Conservation (phyloP, 2,888 invertebrate genomes). For the Orthosia gothica region DNA sequence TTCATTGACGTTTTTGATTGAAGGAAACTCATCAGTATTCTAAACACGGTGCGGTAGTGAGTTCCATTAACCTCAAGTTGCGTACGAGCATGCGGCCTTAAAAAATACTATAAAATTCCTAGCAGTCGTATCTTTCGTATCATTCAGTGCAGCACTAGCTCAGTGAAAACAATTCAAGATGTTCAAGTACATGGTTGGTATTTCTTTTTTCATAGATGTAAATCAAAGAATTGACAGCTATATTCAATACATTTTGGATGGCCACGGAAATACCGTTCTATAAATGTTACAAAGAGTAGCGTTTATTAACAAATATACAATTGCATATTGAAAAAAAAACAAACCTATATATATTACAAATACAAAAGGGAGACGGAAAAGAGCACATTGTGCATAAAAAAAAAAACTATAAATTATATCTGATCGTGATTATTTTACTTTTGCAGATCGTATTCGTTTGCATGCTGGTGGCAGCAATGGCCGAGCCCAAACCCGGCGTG, state of each 20-base stretch:
- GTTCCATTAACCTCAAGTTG: slow-evolving; percentile 67
- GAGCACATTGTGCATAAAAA: too few relatives aligned
- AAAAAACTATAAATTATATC: background rate
- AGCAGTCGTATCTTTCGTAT: slow-evolving; percentile 63
- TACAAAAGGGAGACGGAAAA: too few relatives aligned
- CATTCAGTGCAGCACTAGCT: slow-evolving; percentile 75
- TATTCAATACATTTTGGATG: background rate
- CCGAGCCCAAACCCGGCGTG: slow-evolving; percentile 72
- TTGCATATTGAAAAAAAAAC: too few relatives aligned
- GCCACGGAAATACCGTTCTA: background rate
- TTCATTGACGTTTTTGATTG: slow-evolving; percentile 23
- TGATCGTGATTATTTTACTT: background rate
- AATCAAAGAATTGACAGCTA: background rate
- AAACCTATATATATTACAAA: too few relatives aligned
- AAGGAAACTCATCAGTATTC: slow-evolving; percentile 70
- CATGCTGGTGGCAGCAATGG: slow-evolving; percentile 76
- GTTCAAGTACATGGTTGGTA: slow-evolving; percentile 86
- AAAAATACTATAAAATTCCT: slow-evolving; percentile 74
- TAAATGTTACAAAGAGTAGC: too few relatives aligned
- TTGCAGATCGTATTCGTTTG: slow-evolving; percentile 81
- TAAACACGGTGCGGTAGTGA: slow-evolving; percentile 30
- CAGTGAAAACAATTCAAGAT: slow-evolving; percentile 77
- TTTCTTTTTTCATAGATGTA: background rate
- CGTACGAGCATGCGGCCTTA: slow-evolving; percentile 72
- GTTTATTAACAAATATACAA: too few relatives aligned